A percentile compares a stretch with the other conserved stretches of the same genome.
Conservation (phyloP, 1,140 invertebrate genomes). For the Megalopta genalis region DNA sequence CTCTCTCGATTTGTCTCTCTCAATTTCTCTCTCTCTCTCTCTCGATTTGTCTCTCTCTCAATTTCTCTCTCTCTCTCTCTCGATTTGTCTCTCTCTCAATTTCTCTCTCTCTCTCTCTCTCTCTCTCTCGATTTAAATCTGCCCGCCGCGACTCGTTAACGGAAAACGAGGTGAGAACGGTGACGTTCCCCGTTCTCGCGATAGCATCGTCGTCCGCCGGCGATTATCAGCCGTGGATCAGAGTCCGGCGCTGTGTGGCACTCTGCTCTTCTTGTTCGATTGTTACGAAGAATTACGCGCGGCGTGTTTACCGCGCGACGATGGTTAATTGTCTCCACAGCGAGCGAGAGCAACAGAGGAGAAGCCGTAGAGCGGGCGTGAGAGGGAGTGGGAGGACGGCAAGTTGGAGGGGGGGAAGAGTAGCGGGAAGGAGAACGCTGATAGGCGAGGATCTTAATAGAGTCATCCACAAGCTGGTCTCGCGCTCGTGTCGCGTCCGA, state of each 20-base stretch:
- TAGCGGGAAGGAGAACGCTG: neutral
- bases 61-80: too few species aligned
- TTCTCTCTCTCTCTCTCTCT: too few species aligned
- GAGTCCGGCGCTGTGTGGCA: neutral
- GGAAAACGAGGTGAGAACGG: neutral
- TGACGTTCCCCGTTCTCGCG: neutral
- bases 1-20: too few species aligned
- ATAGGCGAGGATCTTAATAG: conserved; percentile 36
- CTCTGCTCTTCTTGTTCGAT: neutral
- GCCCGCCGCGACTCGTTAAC: neutral
- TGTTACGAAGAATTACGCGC: conserved; percentile 19
- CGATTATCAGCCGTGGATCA: conserved; percentile 17
- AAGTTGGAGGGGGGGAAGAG: neutral
- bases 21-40: too few species aligned
- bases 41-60: too few species aligned
- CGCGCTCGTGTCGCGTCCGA: neutral
- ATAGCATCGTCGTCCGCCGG: neutral
- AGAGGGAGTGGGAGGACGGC: neutral
- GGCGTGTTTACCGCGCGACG: conserved; percentile 6
- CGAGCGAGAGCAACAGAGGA: too few species aligned
- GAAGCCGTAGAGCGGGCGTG: neutral
- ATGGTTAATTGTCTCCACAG: conserved; percentile 20
- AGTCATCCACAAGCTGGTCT: conserved; percentile 16
- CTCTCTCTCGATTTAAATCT: too few species aligned
- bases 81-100: too few species aligned